phyloP scores from a whole-genome alignment of 2,888 invertebrate genomes.

The Phalangium opilio region DNA sequence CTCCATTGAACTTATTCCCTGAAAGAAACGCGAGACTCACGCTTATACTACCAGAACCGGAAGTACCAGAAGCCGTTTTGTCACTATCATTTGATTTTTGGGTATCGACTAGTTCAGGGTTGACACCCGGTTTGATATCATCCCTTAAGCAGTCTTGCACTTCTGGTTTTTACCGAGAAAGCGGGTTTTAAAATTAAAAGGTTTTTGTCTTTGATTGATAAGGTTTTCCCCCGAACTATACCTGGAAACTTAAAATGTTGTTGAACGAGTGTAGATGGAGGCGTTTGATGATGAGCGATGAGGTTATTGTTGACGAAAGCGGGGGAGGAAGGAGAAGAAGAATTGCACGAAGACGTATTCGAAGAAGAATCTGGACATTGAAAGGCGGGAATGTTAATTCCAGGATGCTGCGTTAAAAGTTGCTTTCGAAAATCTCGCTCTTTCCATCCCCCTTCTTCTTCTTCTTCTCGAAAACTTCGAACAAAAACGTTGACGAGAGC shows the following conservation, averaged over 20 bases:
- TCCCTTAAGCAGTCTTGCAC: no score
- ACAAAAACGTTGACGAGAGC: conserved; percentile 63
- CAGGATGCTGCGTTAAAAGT: conserved; percentile 12
- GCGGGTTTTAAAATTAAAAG: no score
- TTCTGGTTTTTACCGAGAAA: no score
- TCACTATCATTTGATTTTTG: conserved; percentile 43
- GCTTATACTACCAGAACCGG: conserved; percentile 28
- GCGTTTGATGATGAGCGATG: conserved; percentile 21
- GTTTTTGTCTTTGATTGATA: no score
- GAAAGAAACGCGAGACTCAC: conserved; percentile 1
- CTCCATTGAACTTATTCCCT: background rate
- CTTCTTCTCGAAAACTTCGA: conserved; percentile 21
- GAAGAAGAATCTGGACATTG: conserved; percentile 49
- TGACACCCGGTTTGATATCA: no score
- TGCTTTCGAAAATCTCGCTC: conserved; percentile 3
- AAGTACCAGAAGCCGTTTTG: conserved; percentile 37
- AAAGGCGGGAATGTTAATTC: conserved; percentile 17
- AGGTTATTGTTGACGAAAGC: conserved; percentile 35
- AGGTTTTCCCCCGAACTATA: conserved; percentile 26
- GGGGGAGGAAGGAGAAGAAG: conserved; percentile 89
- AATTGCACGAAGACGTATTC: conserved; percentile 88
- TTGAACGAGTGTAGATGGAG: conserved; percentile 28
- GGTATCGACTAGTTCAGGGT: conserved; percentile 33
- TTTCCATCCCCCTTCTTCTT: conserved; percentile 2
- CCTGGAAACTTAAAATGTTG: conserved; percentile 67